Evolutionary conservation across 2,797 vertebrate species (phyloP).

Genomic region (Neosilurus mollespiculum): DNA sequence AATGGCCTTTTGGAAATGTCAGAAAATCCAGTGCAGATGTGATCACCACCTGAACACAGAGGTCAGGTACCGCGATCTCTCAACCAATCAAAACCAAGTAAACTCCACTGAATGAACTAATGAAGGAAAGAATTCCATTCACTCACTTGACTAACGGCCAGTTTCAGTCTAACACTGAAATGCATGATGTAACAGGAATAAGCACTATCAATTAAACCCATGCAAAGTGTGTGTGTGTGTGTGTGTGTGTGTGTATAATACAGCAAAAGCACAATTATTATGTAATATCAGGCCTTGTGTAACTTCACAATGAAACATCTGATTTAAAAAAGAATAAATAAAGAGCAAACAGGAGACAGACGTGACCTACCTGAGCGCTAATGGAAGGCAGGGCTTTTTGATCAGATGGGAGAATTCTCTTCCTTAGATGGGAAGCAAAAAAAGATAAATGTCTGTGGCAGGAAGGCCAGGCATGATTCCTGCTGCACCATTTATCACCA

Average conservation of each 20-base stretch:
- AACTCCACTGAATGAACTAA: constrained; percentile 8
- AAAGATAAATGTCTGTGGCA: constrained; percentile 56
- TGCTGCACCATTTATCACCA: constrained; percentile 60
- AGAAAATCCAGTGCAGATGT: not conserved
- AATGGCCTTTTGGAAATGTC: not conserved
- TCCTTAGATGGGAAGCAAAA: constrained; percentile 53
- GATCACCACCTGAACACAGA: not conserved
- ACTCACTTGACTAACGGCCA: not conserved
- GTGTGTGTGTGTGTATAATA: constrained; percentile 1
- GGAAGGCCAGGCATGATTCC: constrained; percentile 63
- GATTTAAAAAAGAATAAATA: constrained; percentile 4
- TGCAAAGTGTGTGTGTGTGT: constrained; percentile 23
- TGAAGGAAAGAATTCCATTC: not conserved
- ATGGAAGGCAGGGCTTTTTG: constrained; percentile 59
- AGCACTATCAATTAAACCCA: constrained; percentile 7
- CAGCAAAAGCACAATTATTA: constrained; percentile 1
- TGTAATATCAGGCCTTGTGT: constrained; percentile 45
- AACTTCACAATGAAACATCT: constrained; percentile 27
- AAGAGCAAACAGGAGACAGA: constrained; percentile 50
- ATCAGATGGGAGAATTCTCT: constrained; percentile 54
- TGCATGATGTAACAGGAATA: constrained; percentile 7
- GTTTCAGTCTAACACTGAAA: not conserved
- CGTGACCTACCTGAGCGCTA: constrained; percentile 64
- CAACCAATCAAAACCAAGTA: not conserved
- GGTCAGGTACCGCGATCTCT: not conserved